Evolutionary conservation across 2,113 vertebrate species (phyloP), one percentile per base, ranked within the genome.

Genomic region (Pseudorhombus dupliciocellatus): DNA sequence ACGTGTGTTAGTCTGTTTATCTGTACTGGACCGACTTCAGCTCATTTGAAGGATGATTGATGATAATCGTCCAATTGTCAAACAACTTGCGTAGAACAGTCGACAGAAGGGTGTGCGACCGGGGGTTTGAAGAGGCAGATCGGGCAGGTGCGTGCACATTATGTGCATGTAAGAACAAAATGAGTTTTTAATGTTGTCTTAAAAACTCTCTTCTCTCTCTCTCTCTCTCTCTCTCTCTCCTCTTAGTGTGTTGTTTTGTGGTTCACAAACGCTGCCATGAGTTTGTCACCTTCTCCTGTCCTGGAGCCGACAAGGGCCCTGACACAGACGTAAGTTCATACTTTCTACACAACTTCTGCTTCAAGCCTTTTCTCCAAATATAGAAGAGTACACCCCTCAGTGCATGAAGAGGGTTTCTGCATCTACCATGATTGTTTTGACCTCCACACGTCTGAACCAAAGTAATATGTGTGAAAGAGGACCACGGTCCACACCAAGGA

Each of bases 201-300:
- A 60, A 59, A 44, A 69, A 72, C 22, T 58, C 14, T 59, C 11
- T 26, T 58, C 46, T 73, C 40, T 77, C 14, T 57, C 22, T 57
- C 20, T 55, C 14, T 37, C 50, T 75, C 37, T 77, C 18, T 51
- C 57, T 70, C 79, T 92, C 46, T 89, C 48, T 75, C 91, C 75
- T 74, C 73, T 67, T 93, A 98, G 96, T 98, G 59, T 98, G 96
- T 93, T 97, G 95, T 92, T 98, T 98, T 12, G 96, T 98, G 3
- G 96, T 98, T 78, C 96, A 98, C 93, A 98, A 98, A 72, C 85
- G 96, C 59, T 98, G 96, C 94, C 96, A 98, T 94, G 96, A 98
- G 46, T 98, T 98, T n/a, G 96, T 98, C 71, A 95, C 92, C 46
- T 98, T 98, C 92, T 96, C 95, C 84, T 98, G 96, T 89, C 96